phyloP scores from a whole-genome alignment of 2,113 vertebrate species.

The Piliocolobus tephrosceles region DNA sequence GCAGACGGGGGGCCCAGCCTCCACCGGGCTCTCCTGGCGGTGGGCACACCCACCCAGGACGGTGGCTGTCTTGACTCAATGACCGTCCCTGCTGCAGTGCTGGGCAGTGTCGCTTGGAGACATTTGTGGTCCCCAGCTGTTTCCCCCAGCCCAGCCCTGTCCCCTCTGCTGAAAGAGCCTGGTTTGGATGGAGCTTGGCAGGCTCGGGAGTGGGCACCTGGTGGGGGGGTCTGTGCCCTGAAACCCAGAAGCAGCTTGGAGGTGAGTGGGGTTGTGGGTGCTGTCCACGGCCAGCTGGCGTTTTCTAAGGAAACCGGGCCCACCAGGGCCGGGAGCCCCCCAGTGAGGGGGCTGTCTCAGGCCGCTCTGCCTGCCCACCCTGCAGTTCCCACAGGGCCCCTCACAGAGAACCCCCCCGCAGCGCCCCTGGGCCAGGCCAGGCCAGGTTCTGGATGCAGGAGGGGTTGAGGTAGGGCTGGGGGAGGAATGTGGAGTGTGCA shows the following conservation, averaged over 20 bases:
- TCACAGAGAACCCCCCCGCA: accelerated
- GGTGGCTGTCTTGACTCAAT: accelerated
- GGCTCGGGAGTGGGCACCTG: not conserved
- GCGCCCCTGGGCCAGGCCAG: not conserved
- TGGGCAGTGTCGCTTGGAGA: not conserved
- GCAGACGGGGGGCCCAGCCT: accelerated
- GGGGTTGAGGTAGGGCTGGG: not conserved
- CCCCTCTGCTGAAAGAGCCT: not conserved
- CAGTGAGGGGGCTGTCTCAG: not conserved
- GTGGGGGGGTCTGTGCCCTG: too few relatives aligned
- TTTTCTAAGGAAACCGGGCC: too few relatives aligned
- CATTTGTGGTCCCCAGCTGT: accelerated
- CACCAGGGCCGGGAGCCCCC: accelerated
- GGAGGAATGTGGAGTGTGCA: accelerated
- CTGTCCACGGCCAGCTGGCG: accelerated
- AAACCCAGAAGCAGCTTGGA: too few relatives aligned
- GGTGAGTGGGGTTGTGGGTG: accelerated
- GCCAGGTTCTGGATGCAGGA: accelerated
- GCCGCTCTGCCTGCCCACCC: accelerated
- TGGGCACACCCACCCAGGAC: accelerated
- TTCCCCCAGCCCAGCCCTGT: not conserved
- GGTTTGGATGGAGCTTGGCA: too few relatives aligned
- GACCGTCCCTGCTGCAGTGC: not conserved
- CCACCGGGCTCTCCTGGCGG: accelerated
- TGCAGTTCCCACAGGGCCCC: not conserved